Conservation (phyloP, 2,113 vertebrate species). For the Opisthocomus hoazin region DNA sequence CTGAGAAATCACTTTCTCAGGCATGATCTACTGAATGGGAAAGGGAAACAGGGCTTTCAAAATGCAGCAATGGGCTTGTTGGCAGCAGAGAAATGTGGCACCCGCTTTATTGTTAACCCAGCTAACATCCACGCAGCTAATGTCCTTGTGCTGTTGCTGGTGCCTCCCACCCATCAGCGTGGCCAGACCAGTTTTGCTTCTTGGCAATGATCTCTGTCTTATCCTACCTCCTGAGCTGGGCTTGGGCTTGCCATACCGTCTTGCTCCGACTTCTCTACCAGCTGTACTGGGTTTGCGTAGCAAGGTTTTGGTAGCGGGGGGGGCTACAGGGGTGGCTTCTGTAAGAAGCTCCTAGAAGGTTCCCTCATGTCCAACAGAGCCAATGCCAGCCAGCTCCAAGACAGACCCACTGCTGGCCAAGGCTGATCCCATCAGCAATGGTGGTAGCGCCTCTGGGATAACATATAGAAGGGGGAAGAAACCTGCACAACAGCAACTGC, state of each 20-base stretch:
- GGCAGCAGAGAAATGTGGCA: neutral
- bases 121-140: neutral
- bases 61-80: neutral
- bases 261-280: neutral
- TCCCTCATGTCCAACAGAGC: too few species aligned
- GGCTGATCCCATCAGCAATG: too few species aligned
- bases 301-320: too few species aligned
- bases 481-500: too few species aligned
- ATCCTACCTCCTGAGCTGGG: neutral
- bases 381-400: too few species aligned
- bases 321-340: too few species aligned
- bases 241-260: neutral
- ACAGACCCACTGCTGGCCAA: too few species aligned
- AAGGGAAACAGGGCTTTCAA: neutral
- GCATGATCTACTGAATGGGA: neutral
- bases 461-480: too few species aligned
- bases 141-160: neutral
- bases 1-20: slow-evolving; percentile 29
- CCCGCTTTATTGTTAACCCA: fast-evolving
- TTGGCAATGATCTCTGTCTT: neutral
- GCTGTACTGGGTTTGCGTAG: too few species aligned
- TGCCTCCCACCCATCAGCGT: neutral
- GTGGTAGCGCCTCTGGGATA: too few species aligned
- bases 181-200: neutral
- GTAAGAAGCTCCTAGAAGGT: too few species aligned